phyloP scores from a whole-genome alignment of 2,888 invertebrate species.

The Zaprionus obscuricornis region DNA sequence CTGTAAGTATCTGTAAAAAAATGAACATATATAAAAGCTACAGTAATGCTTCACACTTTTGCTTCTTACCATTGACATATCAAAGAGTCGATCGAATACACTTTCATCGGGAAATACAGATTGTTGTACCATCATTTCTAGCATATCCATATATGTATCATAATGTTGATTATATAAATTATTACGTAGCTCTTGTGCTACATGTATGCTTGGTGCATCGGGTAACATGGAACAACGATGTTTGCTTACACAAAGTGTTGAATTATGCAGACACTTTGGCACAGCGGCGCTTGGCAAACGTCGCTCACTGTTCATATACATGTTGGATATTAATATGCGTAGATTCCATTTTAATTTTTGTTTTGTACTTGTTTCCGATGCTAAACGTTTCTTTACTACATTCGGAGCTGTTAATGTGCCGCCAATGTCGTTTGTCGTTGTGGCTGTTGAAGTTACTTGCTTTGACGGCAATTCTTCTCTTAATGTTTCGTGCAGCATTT shows the following conservation, averaged over 20 bases:
- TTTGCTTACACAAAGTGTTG: constrained; percentile 71
- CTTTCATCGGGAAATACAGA: constrained; percentile 79
- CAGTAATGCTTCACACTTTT: not conserved
- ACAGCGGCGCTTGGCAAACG: constrained; percentile 73
- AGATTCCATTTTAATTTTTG: constrained; percentile 62
- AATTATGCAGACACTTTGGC: constrained; percentile 77
- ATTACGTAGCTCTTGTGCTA: constrained; percentile 62
- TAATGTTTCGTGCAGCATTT: too few species aligned
- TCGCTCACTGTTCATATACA: constrained; percentile 74
- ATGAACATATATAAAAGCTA: not conserved
- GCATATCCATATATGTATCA: constrained; percentile 71
- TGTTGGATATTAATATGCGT: constrained; percentile 73
- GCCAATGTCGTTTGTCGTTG: too few species aligned
- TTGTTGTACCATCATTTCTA: constrained; percentile 74
- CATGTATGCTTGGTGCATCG: constrained; percentile 57
- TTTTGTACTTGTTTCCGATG: constrained; percentile 12
- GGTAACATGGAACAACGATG: constrained; percentile 78
- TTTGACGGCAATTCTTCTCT: not conserved
- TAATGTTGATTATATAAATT: constrained; percentile 74
- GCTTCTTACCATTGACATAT: constrained; percentile 76
- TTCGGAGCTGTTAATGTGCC: too few species aligned
- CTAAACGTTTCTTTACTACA: not conserved
- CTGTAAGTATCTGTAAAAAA: constrained; percentile 41
- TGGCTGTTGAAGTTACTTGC: too few species aligned
- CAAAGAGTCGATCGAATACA: constrained; percentile 75